Base-by-base conservation (phyloP, 2,113 vertebrate genomes). In the Trogon melanurus region DNA sequence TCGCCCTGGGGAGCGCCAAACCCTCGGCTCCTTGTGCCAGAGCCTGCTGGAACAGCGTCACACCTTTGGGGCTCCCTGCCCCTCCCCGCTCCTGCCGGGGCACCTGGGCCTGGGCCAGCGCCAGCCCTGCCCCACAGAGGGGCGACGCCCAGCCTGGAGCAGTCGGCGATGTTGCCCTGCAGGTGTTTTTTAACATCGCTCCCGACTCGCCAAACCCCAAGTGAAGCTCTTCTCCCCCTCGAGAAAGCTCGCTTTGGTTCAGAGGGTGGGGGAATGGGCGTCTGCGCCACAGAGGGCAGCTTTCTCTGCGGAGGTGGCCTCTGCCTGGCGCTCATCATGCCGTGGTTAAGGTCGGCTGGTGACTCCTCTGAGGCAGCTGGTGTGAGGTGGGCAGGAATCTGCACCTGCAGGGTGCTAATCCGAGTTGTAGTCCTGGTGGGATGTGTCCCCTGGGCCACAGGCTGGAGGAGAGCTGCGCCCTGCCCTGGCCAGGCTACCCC, bases 401-500 rank as follows among this genome's bases (percentile, higher is more conserved):
- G 6, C 12, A 1, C 7, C 4, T 3, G 4, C 15, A 7, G 7
- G 25, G 17, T 0, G 0, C 9, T 57, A 38, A 54, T 34, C 19
- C 15, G 2, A 1, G 0, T 5, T 0, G 0, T 6, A 7, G 7
- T 3, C 32, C 17, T 34, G 22, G 16, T 36, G 54, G 72, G 44
- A 25, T 41, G 18, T 13, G 6, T 57, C 7, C 38, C 13, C 16
- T 5, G 26, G 47, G 25, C 48, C 0, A 0, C 12, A 3, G 50
- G 11, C 20, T 50, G 29, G 15, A 17, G 32, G 19, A 50, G 41
- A 47, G 30, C 56, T 15, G 70, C 5, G 1, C 7, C 3, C 16
- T 66, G n/a, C 56, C 19, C 6, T 27, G 36, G 6, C 19, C 10
- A 1, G 22, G 29, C 30, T 56, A 21, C 51, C 26, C 41, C 20